phyloP scores from a whole-genome alignment of 2,888 invertebrate species.

The Drosophila eohydei region DNA sequence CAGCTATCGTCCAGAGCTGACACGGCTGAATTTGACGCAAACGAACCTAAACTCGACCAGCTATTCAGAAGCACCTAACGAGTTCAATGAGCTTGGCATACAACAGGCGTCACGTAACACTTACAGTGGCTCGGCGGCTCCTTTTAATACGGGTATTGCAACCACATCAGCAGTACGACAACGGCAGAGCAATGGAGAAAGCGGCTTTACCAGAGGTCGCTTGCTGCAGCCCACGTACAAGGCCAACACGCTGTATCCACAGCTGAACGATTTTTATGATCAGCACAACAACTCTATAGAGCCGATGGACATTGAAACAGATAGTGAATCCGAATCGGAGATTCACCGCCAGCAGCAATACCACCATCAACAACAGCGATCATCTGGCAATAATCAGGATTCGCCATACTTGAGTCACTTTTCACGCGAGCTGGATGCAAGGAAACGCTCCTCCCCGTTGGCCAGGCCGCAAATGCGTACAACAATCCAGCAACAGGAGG shows the following conservation, averaged over 20 bases:
- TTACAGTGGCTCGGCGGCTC: slow-evolving; percentile 55
- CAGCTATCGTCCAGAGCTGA: slow-evolving; percentile 17
- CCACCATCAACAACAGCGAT: slow-evolving; percentile 14
- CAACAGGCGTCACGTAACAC: slow-evolving; percentile 31
- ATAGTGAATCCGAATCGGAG: slow-evolving; percentile 61
- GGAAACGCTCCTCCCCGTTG: slow-evolving; percentile 48
- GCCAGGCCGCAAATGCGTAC: slow-evolving; percentile 39
- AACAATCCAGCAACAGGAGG: slow-evolving; percentile 3
- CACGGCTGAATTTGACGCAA: slow-evolving; percentile 49
- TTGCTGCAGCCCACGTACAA: slow-evolving; percentile 61
- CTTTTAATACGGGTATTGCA: slow-evolving; percentile 27
- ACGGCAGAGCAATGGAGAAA: slow-evolving; percentile 30
- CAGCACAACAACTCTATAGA: slow-evolving; percentile 13
- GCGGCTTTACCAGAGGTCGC: slow-evolving; percentile 48
- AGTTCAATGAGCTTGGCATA: slow-evolving; percentile 10
- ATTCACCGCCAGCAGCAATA: slow-evolving; percentile 1
- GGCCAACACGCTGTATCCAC: slow-evolving; percentile 59
- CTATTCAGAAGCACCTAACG: slow-evolving; percentile 35
- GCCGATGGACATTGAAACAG: slow-evolving; percentile 52
- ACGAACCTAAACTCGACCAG: slow-evolving; percentile 63
- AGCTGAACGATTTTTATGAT: slow-evolving; percentile 65
- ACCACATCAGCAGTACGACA: slow-evolving; percentile 11
- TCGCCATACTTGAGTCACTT: slow-evolving; percentile 54
- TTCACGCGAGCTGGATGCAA: slow-evolving; percentile 34
- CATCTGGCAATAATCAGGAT: slow-evolving; percentile 9